Conservation (phyloP, 2,797 vertebrate species). For the Dallia pectoralis region DNA sequence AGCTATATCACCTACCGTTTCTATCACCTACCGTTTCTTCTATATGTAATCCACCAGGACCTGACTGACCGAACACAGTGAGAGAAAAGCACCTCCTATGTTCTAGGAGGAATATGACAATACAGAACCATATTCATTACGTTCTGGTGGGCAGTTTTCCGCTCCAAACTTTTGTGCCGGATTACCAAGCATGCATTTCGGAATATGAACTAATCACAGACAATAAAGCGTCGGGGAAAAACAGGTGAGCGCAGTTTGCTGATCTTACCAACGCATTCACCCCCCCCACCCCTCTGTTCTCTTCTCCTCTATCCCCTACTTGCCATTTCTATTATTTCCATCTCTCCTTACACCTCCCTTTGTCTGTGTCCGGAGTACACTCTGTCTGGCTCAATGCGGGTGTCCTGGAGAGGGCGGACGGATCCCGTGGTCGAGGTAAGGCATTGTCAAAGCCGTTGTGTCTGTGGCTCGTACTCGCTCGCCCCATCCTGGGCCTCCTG, state of each 20-base stretch:
- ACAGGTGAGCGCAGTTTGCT: slow-evolving; percentile 81
- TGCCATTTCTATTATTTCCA: slow-evolving; percentile 47
- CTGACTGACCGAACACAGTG: background rate
- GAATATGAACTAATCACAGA: slow-evolving; percentile 27
- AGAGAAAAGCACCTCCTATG: slow-evolving; percentile 10
- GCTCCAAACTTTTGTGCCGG: slow-evolving; percentile 9
- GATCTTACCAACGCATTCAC: slow-evolving; percentile 78
- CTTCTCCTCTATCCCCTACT: slow-evolving; percentile 43
- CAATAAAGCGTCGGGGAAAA: slow-evolving; percentile 53
- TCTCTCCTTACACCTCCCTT: slow-evolving; percentile 70
- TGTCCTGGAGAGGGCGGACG: slow-evolving; percentile 74
- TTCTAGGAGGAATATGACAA: slow-evolving; percentile 8
- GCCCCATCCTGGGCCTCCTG: slow-evolving; percentile 26
- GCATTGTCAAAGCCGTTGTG: slow-evolving; percentile 81
- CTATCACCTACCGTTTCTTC: background rate
- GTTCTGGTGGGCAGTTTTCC: background rate
- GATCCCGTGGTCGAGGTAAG: slow-evolving; percentile 49
- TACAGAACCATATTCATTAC: slow-evolving; percentile 2
- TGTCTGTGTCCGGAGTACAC: slow-evolving; percentile 73
- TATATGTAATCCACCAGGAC: slow-evolving; percentile 29
- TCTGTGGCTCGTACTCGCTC: slow-evolving; percentile 12
- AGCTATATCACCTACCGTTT: slow-evolving; percentile 10
- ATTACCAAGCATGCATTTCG: slow-evolving; percentile 3
- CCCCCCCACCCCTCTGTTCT: slow-evolving; percentile 49
- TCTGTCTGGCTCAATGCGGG: slow-evolving; percentile 73